A percentile compares a stretch with the other conserved stretches of the same genome.
These are phyloP conservation scores for Grammomys surdaster DNA, from an alignment of 2,113 vertebrate genomes.

Conservation along the genomic window DNA sequence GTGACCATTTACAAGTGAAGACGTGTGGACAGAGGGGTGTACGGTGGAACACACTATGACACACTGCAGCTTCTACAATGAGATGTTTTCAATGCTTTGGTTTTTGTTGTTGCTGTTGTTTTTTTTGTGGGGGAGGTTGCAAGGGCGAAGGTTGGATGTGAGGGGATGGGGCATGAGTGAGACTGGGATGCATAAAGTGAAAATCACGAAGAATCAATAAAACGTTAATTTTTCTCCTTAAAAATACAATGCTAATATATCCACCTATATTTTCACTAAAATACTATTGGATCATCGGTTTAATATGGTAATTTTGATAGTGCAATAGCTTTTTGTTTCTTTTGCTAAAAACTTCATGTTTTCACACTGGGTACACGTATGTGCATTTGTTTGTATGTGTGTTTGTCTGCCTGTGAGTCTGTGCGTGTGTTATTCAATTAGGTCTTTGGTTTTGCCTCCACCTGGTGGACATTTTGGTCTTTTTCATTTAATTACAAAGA, in stretches of 20 bases:
- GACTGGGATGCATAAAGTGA: no score
- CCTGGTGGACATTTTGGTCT: slow-evolving; percentile 59
- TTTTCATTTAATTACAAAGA: slow-evolving; percentile 39
- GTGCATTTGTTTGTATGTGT: not conserved
- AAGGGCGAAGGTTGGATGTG: no score
- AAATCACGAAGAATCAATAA: no score
- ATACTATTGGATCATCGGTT: slow-evolving; percentile 12
- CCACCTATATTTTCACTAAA: not conserved
- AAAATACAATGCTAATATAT: not conserved
- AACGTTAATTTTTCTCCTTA: no score
- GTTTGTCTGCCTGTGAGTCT: not conserved
- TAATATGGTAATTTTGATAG: slow-evolving; percentile 1
- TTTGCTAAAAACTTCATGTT: not conserved
- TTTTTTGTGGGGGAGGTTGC: no score
- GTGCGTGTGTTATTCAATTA: not conserved
- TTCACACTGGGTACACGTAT: not conserved
- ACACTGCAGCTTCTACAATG: no score
- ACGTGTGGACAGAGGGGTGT: no score
- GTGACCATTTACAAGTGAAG: no score
- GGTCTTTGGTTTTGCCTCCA: slow-evolving; percentile 59
- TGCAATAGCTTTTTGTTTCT: slow-evolving; percentile 3
- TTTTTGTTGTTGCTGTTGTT: no score
- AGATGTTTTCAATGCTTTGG: no score
- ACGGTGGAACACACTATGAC: no score
- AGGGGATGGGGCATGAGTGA: no score